phyloP scores from a whole-genome alignment of 1,140 invertebrate species.

The Dinothrombium tinctorium region DNA sequence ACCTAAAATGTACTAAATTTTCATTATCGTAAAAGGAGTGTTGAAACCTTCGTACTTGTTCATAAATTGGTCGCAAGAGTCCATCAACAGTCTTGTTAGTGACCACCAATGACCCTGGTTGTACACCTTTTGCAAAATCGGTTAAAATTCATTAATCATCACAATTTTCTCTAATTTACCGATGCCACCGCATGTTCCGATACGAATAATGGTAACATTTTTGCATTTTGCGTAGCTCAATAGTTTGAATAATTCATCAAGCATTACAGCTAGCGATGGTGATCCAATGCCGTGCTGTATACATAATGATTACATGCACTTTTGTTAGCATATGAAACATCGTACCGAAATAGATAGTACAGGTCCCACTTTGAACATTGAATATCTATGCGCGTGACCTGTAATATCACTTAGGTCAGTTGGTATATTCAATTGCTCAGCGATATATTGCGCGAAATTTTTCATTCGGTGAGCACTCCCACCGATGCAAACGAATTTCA shows the following conservation, averaged over 20 bases:
- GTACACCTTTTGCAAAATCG: conserved; percentile 23
- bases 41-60: background rate
- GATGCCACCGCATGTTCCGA: conserved; percentile 80
- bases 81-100: conserved; percentile 21
- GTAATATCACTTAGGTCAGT: conserved; percentile 66
- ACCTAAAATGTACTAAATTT: conserved; percentile 52
- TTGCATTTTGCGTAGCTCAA: conserved; percentile 68
- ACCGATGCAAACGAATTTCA: conserved; percentile 95
- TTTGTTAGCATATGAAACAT: background rate
- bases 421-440: conserved; percentile 64
- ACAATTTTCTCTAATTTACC: conserved; percentile 24
- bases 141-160: background rate
- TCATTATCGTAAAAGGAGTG: background rate
- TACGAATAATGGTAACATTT: conserved; percentile 68
- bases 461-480: conserved; percentile 85
- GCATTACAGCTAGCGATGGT: conserved; percentile 65
- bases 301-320: background rate
- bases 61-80: background rate
- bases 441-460: conserved; percentile 69
- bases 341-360: conserved; percentile 63
- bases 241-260: conserved; percentile 79
- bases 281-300: conserved; percentile 75
- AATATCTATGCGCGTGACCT: conserved; percentile 73
- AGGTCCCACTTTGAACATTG: conserved; percentile 92
- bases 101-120: conserved; percentile 65